Conservation (phyloP, 2,113 vertebrate species). For the Gobio gobio region DNA sequence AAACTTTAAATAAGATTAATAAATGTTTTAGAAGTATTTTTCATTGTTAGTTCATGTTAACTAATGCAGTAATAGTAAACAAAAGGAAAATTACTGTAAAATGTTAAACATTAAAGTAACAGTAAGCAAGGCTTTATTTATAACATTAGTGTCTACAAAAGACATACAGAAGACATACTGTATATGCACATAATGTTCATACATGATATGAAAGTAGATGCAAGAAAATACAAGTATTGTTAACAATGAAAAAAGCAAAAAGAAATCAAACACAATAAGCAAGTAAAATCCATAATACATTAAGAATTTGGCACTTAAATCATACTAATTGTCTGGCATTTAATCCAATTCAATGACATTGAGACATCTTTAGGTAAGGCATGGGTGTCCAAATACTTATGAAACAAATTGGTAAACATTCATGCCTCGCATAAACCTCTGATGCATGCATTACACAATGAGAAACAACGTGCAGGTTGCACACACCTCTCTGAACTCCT, state of each 20-base stretch:
- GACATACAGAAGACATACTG: too few species aligned
- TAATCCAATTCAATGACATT: not conserved
- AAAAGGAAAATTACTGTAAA: not conserved
- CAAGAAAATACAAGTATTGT: not conserved
- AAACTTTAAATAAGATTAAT: too few species aligned
- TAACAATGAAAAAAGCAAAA: not conserved
- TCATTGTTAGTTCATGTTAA: not conserved
- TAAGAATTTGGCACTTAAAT: too few species aligned
- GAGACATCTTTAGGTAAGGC: not conserved
- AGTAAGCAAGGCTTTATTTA: not conserved
- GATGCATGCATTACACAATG: not conserved
- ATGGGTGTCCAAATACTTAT: not conserved
- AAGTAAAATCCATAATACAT: not conserved
- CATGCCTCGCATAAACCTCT: not conserved
- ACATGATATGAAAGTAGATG: not conserved
- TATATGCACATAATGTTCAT: too few species aligned
- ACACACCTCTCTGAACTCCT: constrained; percentile 5
- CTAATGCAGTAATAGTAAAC: not conserved
- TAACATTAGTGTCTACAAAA: too few species aligned
- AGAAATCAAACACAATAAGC: not conserved
- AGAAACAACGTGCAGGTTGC: not conserved
- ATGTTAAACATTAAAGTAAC: not conserved
- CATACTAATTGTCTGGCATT: not conserved
- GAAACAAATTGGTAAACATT: not conserved
- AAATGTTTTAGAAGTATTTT: not conserved